These are phyloP conservation scores for Thaumetopoea pityocampa DNA, from an alignment of 1,140 invertebrate species.

Conservation along the genomic window DNA sequence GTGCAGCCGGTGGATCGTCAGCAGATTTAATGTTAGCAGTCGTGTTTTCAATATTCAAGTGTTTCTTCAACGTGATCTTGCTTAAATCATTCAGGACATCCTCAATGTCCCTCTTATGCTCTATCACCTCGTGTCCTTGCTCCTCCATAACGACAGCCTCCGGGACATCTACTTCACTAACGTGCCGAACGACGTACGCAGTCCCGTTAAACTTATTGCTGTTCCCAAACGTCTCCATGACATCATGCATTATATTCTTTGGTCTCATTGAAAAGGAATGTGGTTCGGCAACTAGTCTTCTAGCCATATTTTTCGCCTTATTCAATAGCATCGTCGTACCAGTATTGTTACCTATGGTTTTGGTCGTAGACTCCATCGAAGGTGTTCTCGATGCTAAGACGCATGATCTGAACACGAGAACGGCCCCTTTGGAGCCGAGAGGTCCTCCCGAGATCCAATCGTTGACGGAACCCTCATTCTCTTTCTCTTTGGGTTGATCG, in stretches of 20 bases:
- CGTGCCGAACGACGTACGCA: conserved; percentile 58
- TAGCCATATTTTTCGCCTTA: conserved; percentile 68
- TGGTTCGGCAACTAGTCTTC: conserved; percentile 56
- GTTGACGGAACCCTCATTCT: conserved; percentile 78
- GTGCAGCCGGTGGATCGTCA: conserved; percentile 52
- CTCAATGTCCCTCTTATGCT: conserved; percentile 68
- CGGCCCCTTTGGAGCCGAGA: conserved; percentile 71
- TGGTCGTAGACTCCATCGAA: conserved; percentile 60
- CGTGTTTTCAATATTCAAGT: conserved; percentile 65
- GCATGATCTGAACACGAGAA: conserved; percentile 77
- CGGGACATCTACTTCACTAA: conserved; percentile 47
- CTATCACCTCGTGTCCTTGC: conserved; percentile 45
- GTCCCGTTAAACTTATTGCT: conserved; percentile 45
- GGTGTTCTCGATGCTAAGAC: conserved; percentile 71
- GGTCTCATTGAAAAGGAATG: conserved; percentile 54
- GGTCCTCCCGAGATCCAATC: conserved; percentile 76
- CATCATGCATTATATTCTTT: conserved; percentile 68
- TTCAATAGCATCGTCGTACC: conserved; percentile 61
- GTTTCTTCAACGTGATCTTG: conserved; percentile 69
- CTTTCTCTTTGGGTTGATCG: conserved; percentile 44
- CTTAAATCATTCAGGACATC: conserved; percentile 68
- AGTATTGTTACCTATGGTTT: conserved; percentile 59
- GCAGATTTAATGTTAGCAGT: conserved; percentile 66
- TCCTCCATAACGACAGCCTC: conserved; percentile 43
- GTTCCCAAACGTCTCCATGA: conserved; percentile 67